Conservation (phyloP, 2,113 vertebrate species). For the Chiloscyllium plagiosum region DNA sequence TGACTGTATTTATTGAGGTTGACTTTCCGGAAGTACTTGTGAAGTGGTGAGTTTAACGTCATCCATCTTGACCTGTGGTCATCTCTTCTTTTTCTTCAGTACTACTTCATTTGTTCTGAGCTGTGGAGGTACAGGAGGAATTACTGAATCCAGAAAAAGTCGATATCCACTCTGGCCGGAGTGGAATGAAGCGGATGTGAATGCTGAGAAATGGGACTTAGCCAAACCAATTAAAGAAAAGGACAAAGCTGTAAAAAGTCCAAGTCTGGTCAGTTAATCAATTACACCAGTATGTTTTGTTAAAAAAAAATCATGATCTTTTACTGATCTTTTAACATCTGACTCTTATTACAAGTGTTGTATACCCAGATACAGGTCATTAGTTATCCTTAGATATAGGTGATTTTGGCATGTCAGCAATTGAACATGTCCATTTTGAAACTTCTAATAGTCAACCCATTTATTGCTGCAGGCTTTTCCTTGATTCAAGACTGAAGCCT, state of each 20-base stretch:
- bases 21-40: neutral
- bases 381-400: neutral
- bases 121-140: constrained; percentile 39
- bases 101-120: constrained; percentile 5
- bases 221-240: constrained; percentile 66
- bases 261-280: constrained; percentile 55
- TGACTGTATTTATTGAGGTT: neutral
- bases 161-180: constrained; percentile 76
- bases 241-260: constrained; percentile 61
- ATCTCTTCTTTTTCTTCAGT: neutral
- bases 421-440: neutral
- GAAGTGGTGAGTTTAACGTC: neutral
- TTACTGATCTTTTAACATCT: neutral
- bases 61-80: neutral
- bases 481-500: neutral
- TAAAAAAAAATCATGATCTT: neutral
- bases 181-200: constrained; percentile 81
- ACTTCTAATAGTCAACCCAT: neutral
- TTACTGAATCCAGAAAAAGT: constrained; percentile 46
- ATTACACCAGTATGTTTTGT: neutral
- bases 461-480: neutral
- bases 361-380: neutral
- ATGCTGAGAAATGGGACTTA: constrained; percentile 80
- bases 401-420: neutral
- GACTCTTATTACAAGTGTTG: neutral